phyloP scores from a whole-genome alignment of 2,797 vertebrate genomes.

The Brachyrhaphis roseni region DNA sequence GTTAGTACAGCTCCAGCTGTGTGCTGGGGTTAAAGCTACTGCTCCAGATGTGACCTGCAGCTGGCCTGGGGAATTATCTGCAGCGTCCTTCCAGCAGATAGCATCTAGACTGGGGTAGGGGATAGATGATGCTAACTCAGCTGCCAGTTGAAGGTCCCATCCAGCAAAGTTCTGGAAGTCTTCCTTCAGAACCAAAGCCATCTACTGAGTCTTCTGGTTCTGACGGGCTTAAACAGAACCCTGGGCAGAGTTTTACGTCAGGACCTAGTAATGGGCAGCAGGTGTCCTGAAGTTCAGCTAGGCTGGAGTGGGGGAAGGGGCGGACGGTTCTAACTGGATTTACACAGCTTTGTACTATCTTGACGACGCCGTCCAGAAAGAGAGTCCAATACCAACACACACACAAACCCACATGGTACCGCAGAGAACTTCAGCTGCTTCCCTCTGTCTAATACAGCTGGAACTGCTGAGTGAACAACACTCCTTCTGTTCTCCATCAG shows the following conservation, averaged over 20 bases:
- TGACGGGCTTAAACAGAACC: background rate
- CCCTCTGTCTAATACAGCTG: background rate
- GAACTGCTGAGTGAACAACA: background rate
- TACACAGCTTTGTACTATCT: slow-evolving; percentile 36
- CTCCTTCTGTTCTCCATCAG: background rate
- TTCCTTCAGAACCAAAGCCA: background rate
- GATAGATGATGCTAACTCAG: background rate
- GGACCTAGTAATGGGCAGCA: background rate
- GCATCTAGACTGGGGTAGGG: background rate
- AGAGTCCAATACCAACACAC: background rate
- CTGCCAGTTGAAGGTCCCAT: background rate
- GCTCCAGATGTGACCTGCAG: slow-evolving; percentile 61
- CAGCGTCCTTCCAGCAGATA: slow-evolving; percentile 7
- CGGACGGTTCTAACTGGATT: slow-evolving; percentile 33
- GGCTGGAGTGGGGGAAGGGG: background rate
- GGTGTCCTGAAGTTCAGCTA: slow-evolving; percentile 7
- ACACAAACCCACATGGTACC: background rate
- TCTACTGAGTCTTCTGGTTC: background rate
- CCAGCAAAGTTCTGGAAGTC: background rate
- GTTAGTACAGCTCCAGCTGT: slow-evolving; percentile 59
- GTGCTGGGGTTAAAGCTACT: slow-evolving; percentile 33
- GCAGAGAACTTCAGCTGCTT: background rate
- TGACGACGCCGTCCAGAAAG: slow-evolving; percentile 11
- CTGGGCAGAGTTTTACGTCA: slow-evolving; percentile 17
- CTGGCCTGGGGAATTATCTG: slow-evolving; percentile 24